phyloP scores from a whole-genome alignment of 2,113 vertebrate genomes.

The Marmota flaviventris region DNA sequence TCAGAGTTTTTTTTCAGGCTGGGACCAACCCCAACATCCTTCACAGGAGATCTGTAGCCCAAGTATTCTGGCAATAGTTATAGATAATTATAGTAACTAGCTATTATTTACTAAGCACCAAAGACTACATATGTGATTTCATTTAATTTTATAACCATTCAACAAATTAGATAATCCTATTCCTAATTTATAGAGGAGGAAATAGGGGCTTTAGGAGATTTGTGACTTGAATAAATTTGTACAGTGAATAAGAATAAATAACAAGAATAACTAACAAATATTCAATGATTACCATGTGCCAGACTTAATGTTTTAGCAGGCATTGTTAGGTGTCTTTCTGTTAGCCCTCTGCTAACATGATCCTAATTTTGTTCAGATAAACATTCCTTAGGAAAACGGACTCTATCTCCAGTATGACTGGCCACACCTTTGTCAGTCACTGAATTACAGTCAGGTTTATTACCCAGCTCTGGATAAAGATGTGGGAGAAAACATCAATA shows the following conservation, averaged over 20 bases:
- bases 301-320: not conserved
- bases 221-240: constrained; percentile 18
- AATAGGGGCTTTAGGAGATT: not conserved
- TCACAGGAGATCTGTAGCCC: not conserved
- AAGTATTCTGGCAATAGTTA: not conserved
- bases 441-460: not conserved
- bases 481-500: not conserved
- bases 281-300: not conserved
- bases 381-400: not conserved
- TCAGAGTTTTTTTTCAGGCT: not conserved
- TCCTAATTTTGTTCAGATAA: constrained; percentile 1
- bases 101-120: constrained; percentile 34
- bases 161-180: constrained; percentile 30
- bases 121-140: not conserved
- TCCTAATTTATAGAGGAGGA: not conserved
- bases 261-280: not conserved
- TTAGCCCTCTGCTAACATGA: not conserved
- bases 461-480: not conserved
- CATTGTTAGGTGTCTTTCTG: not conserved
- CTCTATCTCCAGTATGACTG: not conserved
- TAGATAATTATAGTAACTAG: not conserved
- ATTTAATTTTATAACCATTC: constrained; percentile 52
- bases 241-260: not conserved
- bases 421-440: not conserved
- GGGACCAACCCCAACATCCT: not conserved